These are phyloP conservation scores for Agrypnus murinus DNA, from an alignment of 2,888 invertebrate species.

Conservation along the genomic window DNA sequence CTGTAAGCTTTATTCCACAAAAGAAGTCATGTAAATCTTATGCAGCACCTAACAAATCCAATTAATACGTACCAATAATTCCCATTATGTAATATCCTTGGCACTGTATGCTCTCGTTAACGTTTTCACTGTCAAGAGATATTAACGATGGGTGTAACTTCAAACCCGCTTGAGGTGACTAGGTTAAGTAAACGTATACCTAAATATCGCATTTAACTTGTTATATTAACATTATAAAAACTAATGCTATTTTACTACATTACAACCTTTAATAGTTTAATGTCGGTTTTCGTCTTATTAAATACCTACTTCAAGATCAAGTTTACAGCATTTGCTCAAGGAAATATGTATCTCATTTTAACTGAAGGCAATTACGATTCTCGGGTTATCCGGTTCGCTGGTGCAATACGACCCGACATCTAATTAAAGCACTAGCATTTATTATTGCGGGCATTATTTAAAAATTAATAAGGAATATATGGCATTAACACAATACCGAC, in stretches of 20 bases:
- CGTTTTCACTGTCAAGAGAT: too few relatives aligned
- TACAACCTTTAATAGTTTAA: constrained; percentile 40
- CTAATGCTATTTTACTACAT: constrained; percentile 34
- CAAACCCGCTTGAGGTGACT: background rate
- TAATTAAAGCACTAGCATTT: constrained; percentile 42
- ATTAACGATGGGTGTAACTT: too few relatives aligned
- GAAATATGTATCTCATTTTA: constrained; percentile 46
- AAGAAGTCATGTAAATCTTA: too few relatives aligned
- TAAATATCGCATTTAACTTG: constrained; percentile 35
- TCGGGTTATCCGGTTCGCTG: constrained; percentile 58
- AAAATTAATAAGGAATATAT: constrained; percentile 40
- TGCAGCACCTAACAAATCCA: too few relatives aligned
- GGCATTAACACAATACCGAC: constrained; percentile 42
- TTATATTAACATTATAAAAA: constrained; percentile 31
- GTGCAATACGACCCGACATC: constrained; percentile 53
- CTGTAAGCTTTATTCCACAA: too few relatives aligned
- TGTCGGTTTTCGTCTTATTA: constrained; percentile 40
- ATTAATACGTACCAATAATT: too few relatives aligned
- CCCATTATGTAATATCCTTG: too few relatives aligned
- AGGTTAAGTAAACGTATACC: constrained; percentile 4
- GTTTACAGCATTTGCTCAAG: constrained; percentile 41
- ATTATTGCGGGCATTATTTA: constrained; percentile 39
- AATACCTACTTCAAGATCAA: constrained; percentile 41
- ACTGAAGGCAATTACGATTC: constrained; percentile 49
- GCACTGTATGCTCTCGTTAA: too few relatives aligned